Base-by-base conservation (phyloP, 2,113 vertebrate species). In the Paralichthys olivaceus region DNA sequence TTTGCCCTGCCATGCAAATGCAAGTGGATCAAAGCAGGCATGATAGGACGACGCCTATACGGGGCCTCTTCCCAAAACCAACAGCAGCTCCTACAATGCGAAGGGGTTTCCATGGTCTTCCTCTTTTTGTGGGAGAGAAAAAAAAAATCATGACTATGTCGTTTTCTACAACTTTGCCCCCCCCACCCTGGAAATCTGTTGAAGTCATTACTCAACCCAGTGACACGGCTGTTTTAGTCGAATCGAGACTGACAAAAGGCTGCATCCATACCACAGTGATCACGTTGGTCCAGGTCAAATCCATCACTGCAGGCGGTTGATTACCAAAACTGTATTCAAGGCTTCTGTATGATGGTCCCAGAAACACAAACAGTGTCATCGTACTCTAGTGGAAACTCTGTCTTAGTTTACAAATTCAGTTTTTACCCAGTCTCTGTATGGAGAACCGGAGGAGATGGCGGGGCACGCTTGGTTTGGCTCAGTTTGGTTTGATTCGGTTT, bases 1-100 rank as follows among this genome's bases (percentile, higher is more conserved):
- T 95, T 95, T 94, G 94, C 68, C 87, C 85, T 85, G 88, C 95
- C 91, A 90, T 88, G 92, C 85, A 90, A 96, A 94, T 92, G 95
- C 92, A 94, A 68, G 76, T 45, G 86, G 93, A 94, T 93, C 90
- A 83, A 86, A 95, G 92, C 87, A 90, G 90, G 90, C 79, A 80
- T 60, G 51, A 93, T 89, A 88, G 91, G 92, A 90, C 80, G 90
- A 79, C 79, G 90, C 6, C 82, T 91, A 85, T 84, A 71, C 47
- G 76, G 90, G 90, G 91, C 91, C 92, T 94, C 88, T 66, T 90
- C 89, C 74, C 63, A 90, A 95, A 92, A 90, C 79, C 84, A 93
- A 93, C 89, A 92, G 84, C 69, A 86, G 86, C 80, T 77, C 86
- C 87, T 73, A 91, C 81, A 92, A 90, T 92, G 84, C 62, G 74